Conservation (phyloP, 2,113 vertebrate genomes). For the Riparia riparia region DNA sequence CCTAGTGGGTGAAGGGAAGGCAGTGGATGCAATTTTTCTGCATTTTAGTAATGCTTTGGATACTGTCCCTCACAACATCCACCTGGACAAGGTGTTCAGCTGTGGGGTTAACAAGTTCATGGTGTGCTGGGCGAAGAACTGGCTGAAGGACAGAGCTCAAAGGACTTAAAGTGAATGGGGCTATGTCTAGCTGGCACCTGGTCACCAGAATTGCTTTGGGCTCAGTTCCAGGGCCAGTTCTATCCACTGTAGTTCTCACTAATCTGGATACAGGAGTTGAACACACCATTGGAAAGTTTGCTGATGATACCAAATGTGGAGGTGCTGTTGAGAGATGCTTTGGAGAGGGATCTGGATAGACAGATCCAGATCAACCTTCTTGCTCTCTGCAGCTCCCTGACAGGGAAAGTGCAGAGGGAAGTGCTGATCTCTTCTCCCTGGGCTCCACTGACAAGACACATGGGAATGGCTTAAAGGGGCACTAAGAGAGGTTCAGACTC, state of each 20-base stretch:
- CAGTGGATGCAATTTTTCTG: neutral
- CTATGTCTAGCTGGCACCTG: neutral
- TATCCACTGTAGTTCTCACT: neutral
- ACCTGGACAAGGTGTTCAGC: neutral
- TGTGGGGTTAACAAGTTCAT: neutral
- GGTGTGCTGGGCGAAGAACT: neutral
- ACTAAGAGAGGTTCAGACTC: neutral
- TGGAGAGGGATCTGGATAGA: neutral
- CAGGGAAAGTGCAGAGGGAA: neutral
- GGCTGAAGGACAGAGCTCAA: neutral
- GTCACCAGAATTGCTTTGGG: neutral
- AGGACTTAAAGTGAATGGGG: neutral
- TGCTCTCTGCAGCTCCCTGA: neutral
- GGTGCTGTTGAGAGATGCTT: neutral
- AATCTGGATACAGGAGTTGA: neutral
- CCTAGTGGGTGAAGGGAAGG: neutral
- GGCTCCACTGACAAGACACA: rapidly evolving
- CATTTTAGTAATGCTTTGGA: neutral
- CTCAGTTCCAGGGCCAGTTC: neutral
- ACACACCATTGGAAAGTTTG: neutral
- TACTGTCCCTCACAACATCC: neutral
- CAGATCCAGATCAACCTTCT: neutral
- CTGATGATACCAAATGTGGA: neutral
- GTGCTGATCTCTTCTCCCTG: neutral
- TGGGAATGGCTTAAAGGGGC: neutral